These are phyloP conservation scores for Nomada ruficornis DNA, from an alignment of 2,888 invertebrate species.

Conservation along the genomic window DNA sequence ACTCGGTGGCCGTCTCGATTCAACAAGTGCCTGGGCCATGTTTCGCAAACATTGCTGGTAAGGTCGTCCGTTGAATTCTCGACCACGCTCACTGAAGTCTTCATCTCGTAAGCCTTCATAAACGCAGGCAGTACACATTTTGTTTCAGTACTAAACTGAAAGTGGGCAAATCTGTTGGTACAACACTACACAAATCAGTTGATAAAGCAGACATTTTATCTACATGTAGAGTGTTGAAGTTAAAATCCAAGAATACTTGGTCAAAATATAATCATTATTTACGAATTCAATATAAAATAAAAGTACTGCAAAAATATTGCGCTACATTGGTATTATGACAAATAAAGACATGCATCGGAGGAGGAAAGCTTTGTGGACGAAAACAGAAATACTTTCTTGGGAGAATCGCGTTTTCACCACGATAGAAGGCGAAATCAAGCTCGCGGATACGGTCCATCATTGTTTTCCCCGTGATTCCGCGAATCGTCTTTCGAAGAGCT, in stretches of 20 bases:
- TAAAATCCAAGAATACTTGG: too few species aligned
- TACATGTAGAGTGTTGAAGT: too few species aligned
- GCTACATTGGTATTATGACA: too few species aligned
- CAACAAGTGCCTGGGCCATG: conserved; percentile 76
- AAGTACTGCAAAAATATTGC: too few species aligned
- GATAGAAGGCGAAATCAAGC: conserved; percentile 61
- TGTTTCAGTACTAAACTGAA: background rate
- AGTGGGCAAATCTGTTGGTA: too few species aligned
- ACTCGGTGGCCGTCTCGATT: conserved; percentile 68
- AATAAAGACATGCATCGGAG: conserved; percentile 1
- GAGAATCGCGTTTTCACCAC: conserved; percentile 55
- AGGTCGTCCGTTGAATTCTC: conserved; percentile 37
- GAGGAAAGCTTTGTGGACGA: conserved; percentile 7
- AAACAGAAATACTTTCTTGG: conserved; percentile 42
- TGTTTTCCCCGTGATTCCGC: conserved; percentile 66
- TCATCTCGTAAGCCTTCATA: background rate
- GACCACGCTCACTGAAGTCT: conserved; percentile 4
- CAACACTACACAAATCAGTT: background rate
- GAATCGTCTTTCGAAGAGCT: conserved; percentile 64
- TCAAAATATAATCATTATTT: background rate
- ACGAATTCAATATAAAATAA: background rate
- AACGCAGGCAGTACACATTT: background rate
- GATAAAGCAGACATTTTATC: conserved; percentile 8
- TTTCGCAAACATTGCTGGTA: conserved; percentile 64
- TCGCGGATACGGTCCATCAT: conserved; percentile 56